Conservation (phyloP, 2,888 invertebrate species). For the Eupithecia subfuscata region DNA sequence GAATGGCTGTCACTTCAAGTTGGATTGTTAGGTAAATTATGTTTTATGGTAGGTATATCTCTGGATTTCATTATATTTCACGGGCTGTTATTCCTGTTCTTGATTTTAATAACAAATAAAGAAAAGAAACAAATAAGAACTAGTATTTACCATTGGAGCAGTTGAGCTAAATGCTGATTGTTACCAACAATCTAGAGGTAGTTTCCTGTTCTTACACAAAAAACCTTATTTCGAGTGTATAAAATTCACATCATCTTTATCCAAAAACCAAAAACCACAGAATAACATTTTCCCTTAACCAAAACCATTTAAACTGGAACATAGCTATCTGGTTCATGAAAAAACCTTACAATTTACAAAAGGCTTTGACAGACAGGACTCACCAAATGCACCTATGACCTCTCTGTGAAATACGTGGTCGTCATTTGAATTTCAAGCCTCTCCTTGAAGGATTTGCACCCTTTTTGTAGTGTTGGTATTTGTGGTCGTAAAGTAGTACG, state of each 20-base stretch:
- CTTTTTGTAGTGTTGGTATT: neutral
- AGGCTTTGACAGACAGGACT: neutral
- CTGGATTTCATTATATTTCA: neutral
- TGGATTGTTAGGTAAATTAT: constrained; percentile 1
- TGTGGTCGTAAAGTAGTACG: neutral
- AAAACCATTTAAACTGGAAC: neutral
- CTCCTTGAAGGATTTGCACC: neutral
- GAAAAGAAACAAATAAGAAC: neutral
- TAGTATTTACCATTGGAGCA: neutral
- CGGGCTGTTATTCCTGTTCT: neutral
- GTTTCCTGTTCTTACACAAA: neutral
- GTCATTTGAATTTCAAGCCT: neutral
- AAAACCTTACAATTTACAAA: neutral
- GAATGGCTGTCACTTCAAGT: constrained; percentile 33
- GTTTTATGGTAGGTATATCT: neutral
- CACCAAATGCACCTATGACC: neutral
- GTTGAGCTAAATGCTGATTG: neutral
- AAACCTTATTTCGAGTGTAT: neutral
- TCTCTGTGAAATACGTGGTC: too few species aligned
- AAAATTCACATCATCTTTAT: neutral
- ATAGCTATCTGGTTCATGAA: neutral
- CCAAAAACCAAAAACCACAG: neutral
- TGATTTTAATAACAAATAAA: neutral
- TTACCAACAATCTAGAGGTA: neutral
- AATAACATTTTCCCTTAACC: neutral